Evolutionary conservation across 2,113 vertebrate genomes (phyloP).

Genomic region (Hypanus sabinus): DNA sequence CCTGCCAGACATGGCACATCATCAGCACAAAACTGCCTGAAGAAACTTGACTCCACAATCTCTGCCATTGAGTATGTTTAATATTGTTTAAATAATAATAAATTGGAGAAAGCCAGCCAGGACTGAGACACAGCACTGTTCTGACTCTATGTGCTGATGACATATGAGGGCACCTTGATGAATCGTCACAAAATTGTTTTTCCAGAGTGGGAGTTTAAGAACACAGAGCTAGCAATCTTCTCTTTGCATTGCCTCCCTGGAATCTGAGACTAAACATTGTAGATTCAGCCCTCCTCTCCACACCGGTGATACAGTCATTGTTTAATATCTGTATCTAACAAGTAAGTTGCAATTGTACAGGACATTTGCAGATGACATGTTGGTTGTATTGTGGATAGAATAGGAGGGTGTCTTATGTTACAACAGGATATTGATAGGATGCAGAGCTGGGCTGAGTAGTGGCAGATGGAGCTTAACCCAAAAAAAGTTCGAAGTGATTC

Average conservation of each 20-base stretch:
- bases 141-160: neutral
- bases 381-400: too few relatives aligned
- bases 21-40: slow-evolving; percentile 7
- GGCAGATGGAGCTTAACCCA: too few relatives aligned
- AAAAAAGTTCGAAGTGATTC: too few relatives aligned
- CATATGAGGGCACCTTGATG: slow-evolving; percentile 13
- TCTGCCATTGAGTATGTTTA: neutral
- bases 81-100: neutral
- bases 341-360: too few relatives aligned
- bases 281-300: neutral
- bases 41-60: neutral
- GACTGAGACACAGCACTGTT: neutral
- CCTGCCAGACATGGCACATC: slow-evolving; percentile 20
- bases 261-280: neutral
- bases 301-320: neutral
- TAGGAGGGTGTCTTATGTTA: too few relatives aligned
- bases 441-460: too few relatives aligned
- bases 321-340: neutral
- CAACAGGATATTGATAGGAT: too few relatives aligned
- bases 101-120: neutral
- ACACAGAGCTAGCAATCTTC: neutral
- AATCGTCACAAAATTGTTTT: neutral
- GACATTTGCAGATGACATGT: too few relatives aligned
- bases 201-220: neutral
- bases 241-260: neutral